A percentile compares a stretch with the other conserved stretches of the same genome.
Conservation (phyloP, 2,888 invertebrate genomes). For the Andrena chrysosceles region DNA sequence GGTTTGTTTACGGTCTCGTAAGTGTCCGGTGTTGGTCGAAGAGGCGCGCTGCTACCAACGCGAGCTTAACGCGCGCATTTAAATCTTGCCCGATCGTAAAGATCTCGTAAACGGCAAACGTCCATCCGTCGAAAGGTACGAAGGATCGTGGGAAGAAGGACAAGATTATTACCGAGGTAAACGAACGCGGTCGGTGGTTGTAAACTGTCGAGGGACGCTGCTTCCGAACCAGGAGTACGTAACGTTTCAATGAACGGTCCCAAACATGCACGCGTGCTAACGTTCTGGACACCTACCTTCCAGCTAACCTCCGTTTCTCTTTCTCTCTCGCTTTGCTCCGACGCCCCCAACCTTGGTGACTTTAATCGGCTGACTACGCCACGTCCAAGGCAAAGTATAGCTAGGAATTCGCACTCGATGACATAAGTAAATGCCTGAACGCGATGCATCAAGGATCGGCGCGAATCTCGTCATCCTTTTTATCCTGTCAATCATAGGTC, state of each 20-base stretch:
- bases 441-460: background rate
- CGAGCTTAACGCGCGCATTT: slow-evolving; percentile 61
- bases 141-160: slow-evolving; percentile 60
- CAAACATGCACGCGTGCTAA: slow-evolving; percentile 1
- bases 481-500: background rate
- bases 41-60: slow-evolving; percentile 25
- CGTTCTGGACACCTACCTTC: slow-evolving; percentile 3
- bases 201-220: slow-evolving; percentile 66
- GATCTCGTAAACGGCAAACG: slow-evolving; percentile 72
- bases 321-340: background rate
- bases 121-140: slow-evolving; percentile 66
- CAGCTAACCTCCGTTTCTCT: background rate
- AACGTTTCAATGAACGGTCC: slow-evolving; percentile 63
- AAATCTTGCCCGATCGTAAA: slow-evolving; percentile 73
- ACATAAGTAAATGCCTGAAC: too few relatives aligned
- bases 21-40: slow-evolving; percentile 4
- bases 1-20: slow-evolving; percentile 26
- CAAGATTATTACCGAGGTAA: slow-evolving; percentile 76
- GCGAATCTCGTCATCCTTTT: background rate
- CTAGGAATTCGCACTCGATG: too few relatives aligned
- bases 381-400: too few relatives aligned
- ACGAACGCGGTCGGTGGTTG: slow-evolving; percentile 69
- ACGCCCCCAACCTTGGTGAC: background rate
- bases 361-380: background rate
- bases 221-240: slow-evolving; percentile 50